A percentile compares a stretch with the other conserved stretches of the same genome.
phyloP scores from a whole-genome alignment of 2,113 vertebrate species.

The Haemorhous mexicanus region DNA sequence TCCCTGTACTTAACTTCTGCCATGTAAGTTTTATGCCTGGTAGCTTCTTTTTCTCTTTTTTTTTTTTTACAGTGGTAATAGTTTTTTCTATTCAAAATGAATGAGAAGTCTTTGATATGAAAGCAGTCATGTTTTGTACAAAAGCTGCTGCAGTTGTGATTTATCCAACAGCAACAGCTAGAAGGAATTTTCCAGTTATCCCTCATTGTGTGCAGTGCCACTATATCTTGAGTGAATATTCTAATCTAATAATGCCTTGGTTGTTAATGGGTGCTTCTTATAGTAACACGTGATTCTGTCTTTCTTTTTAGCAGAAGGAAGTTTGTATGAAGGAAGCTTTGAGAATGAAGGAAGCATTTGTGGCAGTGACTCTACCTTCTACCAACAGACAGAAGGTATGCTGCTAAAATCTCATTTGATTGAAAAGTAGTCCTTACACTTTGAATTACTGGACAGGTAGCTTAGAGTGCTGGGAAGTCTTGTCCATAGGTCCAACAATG shows the following conservation, averaged over 20 bases:
- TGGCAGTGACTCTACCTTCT: constrained; percentile 91
- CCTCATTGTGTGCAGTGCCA: not conserved
- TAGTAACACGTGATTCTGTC: rapidly evolving
- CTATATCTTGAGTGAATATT: not conserved
- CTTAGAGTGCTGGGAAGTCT: not conserved
- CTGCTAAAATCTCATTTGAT: not conserved
- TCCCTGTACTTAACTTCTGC: not conserved
- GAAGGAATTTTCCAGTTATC: not conserved
- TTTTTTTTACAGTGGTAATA: not conserved
- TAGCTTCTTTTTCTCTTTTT: not conserved
- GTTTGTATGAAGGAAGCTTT: constrained; percentile 82
- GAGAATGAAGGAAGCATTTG: constrained; percentile 92
- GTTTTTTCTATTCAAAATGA: not conserved
- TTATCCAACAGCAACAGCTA: not conserved
- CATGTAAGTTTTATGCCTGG: not conserved
- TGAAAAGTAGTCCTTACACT: not conserved
- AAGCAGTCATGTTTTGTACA: not conserved
- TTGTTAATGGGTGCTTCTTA: not conserved
- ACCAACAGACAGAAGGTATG: constrained; percentile 91
- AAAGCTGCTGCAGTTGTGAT: not conserved
- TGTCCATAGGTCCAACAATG: not conserved
- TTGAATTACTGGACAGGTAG: not conserved
- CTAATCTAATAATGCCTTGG: not conserved
- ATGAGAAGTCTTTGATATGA: not conserved
- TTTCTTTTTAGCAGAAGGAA: constrained; percentile 76